Base-by-base conservation (phyloP, 2,797 vertebrate species). In the Sebastes oblongus region DNA sequence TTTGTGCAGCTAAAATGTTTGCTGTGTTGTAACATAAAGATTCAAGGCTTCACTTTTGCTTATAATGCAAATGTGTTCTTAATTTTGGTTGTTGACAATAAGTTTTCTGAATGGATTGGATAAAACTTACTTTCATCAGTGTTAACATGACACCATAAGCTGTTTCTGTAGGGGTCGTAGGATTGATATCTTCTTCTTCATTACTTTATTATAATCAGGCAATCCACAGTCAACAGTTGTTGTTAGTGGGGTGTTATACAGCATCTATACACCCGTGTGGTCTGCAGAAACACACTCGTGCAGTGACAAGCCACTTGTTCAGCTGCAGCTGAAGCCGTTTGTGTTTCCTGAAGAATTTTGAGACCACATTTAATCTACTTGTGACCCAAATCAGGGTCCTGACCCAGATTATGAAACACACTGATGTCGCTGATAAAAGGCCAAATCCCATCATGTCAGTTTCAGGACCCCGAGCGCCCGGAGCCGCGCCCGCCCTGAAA, bases 361-460 rank as follows among this genome's bases (percentile, higher is more conserved):
- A 64, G 83, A 71, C 77, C 70, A 54, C 72, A 71, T 84, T 76
- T 86, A 84, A 86, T 89, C 82, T 77, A 70, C 73, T 80, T 85
- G 70, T 91, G 87, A 90, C 76, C 78, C 81, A 87, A 86, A 89
- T 82, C 80, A 79, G 83, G 85, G 89, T 88, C 88, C 73, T 73
- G 84, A 93, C 93, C 90, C 84, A 86, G 85, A 91, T 89, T 90
- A 84, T 78, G 74, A 79, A 78, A 25, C 80, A 77, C 82, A 88
- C 66, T 83, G 83, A 86, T 86, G 79, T 75, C 16, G 39, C 72
- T 86, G 84, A 91, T 92, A 86, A 88, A 72, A 80, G 87, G 83
- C 73, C 78, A 84, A 77, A 86, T 56, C 82, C 81, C 76, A 84
- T 78, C 82, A 84, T 83, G 90, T 78, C 80, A 55, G 76, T 64